Conservation (phyloP, 2,113 vertebrate genomes). For the Halcyon malimbica region DNA sequence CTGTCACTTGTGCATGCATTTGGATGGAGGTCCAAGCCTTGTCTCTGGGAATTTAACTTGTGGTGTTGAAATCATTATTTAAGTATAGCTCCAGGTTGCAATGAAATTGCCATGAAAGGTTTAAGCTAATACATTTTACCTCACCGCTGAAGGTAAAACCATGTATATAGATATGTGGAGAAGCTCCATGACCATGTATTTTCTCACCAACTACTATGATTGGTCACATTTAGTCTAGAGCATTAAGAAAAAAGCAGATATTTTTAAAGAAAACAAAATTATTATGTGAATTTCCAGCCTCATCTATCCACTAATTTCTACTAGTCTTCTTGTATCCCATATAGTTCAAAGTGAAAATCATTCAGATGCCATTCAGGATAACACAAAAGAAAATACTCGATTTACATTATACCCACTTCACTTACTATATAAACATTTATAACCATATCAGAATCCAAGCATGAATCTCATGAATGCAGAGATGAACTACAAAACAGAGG, state of each 20-base stretch:
- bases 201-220: not conserved
- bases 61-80: not conserved
- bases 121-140: not conserved
- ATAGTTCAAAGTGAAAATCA: not conserved
- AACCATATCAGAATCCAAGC: not conserved
- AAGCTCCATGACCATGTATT: not conserved
- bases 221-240: not conserved
- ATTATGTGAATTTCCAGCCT: not conserved
- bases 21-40: not conserved
- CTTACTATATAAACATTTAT: not conserved
- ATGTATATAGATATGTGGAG: not conserved
- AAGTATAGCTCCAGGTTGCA: not conserved
- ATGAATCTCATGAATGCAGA: not conserved
- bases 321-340: not conserved
- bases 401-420: not conserved
- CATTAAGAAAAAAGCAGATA: not conserved
- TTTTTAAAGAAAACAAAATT: not conserved
- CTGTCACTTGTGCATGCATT: not conserved
- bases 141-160: not conserved
- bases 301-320: not conserved
- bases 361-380: not conserved
- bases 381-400: not conserved
- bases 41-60: not conserved
- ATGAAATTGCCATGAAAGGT: not conserved
- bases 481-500: not conserved